Evolutionary conservation across 2,888 invertebrate genomes (phyloP).

Genomic region (Vandiemenella viatica): DNA sequence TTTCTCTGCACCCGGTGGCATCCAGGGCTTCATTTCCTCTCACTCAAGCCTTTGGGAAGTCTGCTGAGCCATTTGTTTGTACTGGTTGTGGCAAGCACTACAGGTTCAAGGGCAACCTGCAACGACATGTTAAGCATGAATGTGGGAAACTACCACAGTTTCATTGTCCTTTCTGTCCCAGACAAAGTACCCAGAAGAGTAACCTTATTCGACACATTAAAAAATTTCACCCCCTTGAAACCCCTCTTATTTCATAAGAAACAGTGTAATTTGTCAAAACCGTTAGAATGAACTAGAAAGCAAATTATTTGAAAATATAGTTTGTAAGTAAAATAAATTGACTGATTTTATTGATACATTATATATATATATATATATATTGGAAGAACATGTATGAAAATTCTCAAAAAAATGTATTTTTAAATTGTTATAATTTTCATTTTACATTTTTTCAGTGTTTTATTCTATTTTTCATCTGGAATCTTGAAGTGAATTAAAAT

Average conservation of each 20-base stretch:
- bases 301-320: no score
- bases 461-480: no score
- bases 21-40: not conserved
- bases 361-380: no score
- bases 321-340: not conserved
- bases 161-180: conserved; percentile 25
- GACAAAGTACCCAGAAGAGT: conserved; percentile 11
- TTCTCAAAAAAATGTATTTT: no score
- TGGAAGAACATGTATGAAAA: no score
- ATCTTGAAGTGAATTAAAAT: no score
- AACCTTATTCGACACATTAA: not conserved
- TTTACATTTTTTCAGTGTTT: no score
- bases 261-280: not conserved
- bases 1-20: no score
- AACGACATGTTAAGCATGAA: conserved; percentile 32
- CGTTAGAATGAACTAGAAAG: not conserved
- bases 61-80: not conserved
- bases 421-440: no score
- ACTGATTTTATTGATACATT: no score
- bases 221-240: not conserved
- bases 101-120: not conserved
- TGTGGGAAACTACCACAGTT: conserved; percentile 36
- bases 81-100: not conserved
- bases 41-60: not conserved
- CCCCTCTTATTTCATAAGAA: not conserved